Conservation (phyloP, 2,888 invertebrate species). For the Morpho helenor region DNA sequence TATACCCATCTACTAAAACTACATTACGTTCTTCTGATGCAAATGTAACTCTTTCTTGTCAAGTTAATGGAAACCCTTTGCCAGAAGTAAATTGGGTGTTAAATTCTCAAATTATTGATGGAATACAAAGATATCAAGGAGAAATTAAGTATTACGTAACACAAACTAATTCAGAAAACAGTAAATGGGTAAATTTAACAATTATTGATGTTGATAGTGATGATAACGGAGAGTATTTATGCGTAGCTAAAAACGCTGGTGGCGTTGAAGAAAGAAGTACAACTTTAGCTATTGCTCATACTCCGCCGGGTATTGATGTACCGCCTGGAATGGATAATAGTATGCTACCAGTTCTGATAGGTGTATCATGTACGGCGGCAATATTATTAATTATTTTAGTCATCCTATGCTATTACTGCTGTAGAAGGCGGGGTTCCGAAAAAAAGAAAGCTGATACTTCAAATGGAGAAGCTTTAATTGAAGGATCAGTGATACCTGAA, state of each 20-base stretch:
- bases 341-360: slow-evolving; percentile 75
- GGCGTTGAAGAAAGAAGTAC: slow-evolving; percentile 89
- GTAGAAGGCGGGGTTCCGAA: slow-evolving; percentile 72
- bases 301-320: slow-evolving; percentile 58
- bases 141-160: slow-evolving; percentile 69
- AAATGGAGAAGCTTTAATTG: slow-evolving; percentile 84
- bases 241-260: slow-evolving; percentile 90
- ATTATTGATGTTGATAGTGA: slow-evolving; percentile 80
- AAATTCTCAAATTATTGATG: slow-evolving; percentile 81
- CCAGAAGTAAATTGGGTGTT: slow-evolving; percentile 88
- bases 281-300: slow-evolving; percentile 75
- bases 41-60: slow-evolving; percentile 86
- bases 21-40: slow-evolving; percentile 81
- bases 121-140: slow-evolving; percentile 68
- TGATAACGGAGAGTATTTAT: slow-evolving; percentile 87
- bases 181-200: slow-evolving; percentile 84
- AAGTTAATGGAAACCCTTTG: slow-evolving; percentile 85
- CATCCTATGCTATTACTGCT: slow-evolving; percentile 79
- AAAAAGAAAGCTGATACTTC: slow-evolving; percentile 81
- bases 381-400: slow-evolving; percentile 71
- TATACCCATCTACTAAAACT: slow-evolving; percentile 80
- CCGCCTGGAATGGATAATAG: slow-evolving; percentile 78
- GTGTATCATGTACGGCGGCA: slow-evolving; percentile 66
- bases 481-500: slow-evolving; percentile 88
- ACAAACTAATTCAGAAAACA: slow-evolving; percentile 54